Base-by-base conservation (phyloP, 2,797 vertebrate genomes). In the Sorex maritimensis region DNA sequence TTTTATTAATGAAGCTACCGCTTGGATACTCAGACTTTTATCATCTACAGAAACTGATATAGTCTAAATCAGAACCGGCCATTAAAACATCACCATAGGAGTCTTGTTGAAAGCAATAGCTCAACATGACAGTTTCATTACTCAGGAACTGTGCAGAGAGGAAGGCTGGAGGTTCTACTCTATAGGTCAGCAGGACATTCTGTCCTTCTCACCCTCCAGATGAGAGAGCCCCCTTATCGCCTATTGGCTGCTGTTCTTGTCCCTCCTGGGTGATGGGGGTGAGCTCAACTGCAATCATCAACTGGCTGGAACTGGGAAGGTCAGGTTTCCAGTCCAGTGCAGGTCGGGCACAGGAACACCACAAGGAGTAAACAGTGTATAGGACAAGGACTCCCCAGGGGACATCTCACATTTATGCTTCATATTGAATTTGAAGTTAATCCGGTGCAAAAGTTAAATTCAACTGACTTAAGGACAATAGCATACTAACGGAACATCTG, bases 41-140 rank as follows among this genome's bases (percentile, higher is more conserved):
- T 34, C 44, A 52, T 89, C 78, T 52, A 78, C 0, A 78, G 92
- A 92, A 92, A 80, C 38, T n/a, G 71, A 28, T n/a, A 81, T 7
- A 28, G 49, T 73, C 79, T 92, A 94, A 94, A 89, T 58, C 2
- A 80, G 75, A 90, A 55, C n/a, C 87, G 58, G 84, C 63, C 80
- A 49, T 80, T 82, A 91, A 79, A 88, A 86, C 68, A 63, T 0
- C 84, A 49, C 19, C 74, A 6, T 79, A n/a, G 63, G 55, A 21
- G 46, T 96, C 74, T 87, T 73, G 65, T 23, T 92, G 55, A 83
- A 81, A 63, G 83, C 23, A 58, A 0, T 0, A 2, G 93, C 73
- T 90, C 72, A 34, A 19, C 69, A 78, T 72, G 8, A 65, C 13
- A 23, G 14, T 83, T 68, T 78, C 79, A 74, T 75, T 44, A n/a